phyloP scores from a whole-genome alignment of 2,888 invertebrate species.

The Oligia latruncula region DNA sequence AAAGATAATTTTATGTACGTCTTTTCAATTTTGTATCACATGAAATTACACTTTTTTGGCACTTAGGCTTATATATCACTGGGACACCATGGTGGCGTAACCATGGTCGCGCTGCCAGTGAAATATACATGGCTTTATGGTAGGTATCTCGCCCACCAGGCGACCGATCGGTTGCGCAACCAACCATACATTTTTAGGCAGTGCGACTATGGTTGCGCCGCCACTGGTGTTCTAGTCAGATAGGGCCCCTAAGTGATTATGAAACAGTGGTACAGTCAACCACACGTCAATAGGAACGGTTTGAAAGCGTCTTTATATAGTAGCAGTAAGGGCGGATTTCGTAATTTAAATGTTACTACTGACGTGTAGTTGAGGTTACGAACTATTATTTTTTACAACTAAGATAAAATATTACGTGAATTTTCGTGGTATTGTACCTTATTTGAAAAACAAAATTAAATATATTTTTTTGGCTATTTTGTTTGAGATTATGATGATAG shows the following conservation, averaged over 20 bases:
- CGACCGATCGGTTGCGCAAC: too few species aligned
- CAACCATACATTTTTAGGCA: too few species aligned
- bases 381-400: background rate
- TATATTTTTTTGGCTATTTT: background rate
- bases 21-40: slow-evolving; percentile 7
- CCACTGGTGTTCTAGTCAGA: too few species aligned
- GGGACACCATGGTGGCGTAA: too few species aligned
- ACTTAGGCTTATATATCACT: background rate
- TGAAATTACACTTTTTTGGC: slow-evolving; percentile 12
- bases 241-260: background rate
- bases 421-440: background rate
- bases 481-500: slow-evolving; percentile 2
- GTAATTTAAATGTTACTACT: slow-evolving; percentile 6
- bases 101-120: too few species aligned
- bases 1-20: background rate
- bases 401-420: background rate
- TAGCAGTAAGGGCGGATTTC: background rate
- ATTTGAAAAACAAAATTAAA: background rate
- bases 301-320: background rate
- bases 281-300: slow-evolving; percentile 5
- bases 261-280: background rate
- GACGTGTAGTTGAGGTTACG: background rate
- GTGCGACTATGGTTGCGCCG: too few species aligned
- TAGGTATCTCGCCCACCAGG: too few species aligned
- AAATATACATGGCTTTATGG: too few species aligned